phyloP scores from a whole-genome alignment of 2,113 vertebrate genomes.

The Ammospiza caudacuta region DNA sequence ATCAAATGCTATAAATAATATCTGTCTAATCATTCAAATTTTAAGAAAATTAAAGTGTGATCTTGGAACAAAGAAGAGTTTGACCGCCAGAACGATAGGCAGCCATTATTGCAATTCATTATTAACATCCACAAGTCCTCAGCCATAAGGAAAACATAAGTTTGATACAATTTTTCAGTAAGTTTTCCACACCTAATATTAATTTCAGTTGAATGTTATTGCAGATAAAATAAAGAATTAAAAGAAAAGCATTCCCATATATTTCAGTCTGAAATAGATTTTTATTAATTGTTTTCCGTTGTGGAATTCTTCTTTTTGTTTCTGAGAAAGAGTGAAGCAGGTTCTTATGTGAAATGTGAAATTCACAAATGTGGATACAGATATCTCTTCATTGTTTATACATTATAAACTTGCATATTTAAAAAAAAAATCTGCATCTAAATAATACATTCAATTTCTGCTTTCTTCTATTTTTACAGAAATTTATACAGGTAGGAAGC shows the following conservation, averaged over 20 bases:
- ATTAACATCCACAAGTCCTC: neutral
- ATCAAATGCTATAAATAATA: neutral
- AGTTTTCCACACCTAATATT: neutral
- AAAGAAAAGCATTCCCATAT: neutral
- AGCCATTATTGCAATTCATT: neutral
- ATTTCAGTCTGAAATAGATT: neutral
- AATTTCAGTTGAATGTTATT: neutral
- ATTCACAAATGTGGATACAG: neutral
- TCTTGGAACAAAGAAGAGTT: neutral
- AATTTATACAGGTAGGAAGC: constrained; percentile 33
- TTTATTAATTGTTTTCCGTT: neutral
- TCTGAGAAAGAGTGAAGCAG: neutral
- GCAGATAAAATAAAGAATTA: neutral
- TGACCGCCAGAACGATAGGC: neutral
- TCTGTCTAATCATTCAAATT: neutral
- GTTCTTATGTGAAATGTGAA: neutral
- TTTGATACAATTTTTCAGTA: neutral
- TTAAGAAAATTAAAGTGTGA: neutral
- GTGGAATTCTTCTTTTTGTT: neutral
- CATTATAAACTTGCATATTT: neutral
- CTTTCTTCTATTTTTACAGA: constrained; percentile 6
- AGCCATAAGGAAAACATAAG: neutral
- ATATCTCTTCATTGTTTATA: neutral
- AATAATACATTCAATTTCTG: neutral
- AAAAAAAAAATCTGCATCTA: neutral